Evolutionary conservation across 2,888 invertebrate genomes (phyloP).

Genomic region (Dexiosoma caninum): DNA sequence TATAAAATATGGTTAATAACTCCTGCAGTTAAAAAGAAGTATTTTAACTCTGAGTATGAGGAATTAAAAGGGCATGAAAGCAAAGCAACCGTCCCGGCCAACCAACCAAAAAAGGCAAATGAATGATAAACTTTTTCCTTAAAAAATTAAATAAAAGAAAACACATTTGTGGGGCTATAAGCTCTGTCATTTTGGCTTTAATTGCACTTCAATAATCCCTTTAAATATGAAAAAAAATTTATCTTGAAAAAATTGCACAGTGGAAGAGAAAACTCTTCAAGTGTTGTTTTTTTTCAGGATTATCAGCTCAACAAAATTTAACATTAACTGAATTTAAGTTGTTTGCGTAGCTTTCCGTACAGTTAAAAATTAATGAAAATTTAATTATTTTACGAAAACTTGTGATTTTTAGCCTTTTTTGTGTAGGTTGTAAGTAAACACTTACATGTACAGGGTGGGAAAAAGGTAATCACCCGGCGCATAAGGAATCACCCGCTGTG

Average conservation of each 20-base stretch:
- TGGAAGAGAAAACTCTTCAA: neutral
- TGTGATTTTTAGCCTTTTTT: too few species aligned
- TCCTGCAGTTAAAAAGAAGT: slow-evolving; percentile 16
- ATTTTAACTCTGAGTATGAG: slow-evolving; percentile 17
- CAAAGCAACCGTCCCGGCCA: neutral
- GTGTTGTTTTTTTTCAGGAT: too few species aligned
- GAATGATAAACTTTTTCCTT: slow-evolving; percentile 50
- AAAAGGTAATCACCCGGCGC: too few species aligned
- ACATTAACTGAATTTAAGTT: too few species aligned
- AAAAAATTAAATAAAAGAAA: neutral
- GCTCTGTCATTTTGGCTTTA: slow-evolving; percentile 75
- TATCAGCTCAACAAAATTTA: too few species aligned
- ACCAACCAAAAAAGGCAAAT: slow-evolving; percentile 56
- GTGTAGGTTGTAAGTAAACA: too few species aligned
- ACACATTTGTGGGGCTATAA: slow-evolving; percentile 47
- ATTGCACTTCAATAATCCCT: slow-evolving; percentile 77
- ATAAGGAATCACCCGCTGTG: too few species aligned
- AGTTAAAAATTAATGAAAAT: too few species aligned
- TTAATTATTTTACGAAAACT: too few species aligned
- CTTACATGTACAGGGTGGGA: too few species aligned
- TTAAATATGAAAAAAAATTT: slow-evolving; percentile 25
- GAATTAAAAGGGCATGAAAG: slow-evolving; percentile 59
- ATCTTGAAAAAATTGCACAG: slow-evolving; percentile 1
- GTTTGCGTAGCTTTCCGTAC: too few species aligned
- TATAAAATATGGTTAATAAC: slow-evolving; percentile 63